Evolutionary conservation across 1,140 invertebrate genomes (phyloP).

Genomic region (Heliconius eleuchia): DNA sequence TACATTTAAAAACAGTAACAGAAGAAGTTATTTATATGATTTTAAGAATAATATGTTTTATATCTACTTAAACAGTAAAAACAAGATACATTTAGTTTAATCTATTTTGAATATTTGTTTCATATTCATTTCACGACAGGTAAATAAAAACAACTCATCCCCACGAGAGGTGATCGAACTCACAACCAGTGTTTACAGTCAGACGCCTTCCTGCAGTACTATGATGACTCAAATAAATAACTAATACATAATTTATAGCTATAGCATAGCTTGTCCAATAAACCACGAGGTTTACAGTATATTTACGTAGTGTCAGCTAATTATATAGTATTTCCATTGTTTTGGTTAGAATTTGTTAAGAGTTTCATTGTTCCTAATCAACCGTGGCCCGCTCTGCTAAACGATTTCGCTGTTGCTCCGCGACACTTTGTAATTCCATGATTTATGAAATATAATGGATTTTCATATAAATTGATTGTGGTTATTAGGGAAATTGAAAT

Average conservation of each 20-base stretch:
- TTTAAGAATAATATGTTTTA: no score
- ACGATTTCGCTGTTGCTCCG: conserved; percentile 20
- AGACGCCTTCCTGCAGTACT: no score
- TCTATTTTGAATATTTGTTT: no score
- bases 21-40: no score
- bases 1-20: no score
- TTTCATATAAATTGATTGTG: conserved; percentile 10
- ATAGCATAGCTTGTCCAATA: neutral
- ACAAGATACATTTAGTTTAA: no score
- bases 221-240: no score
- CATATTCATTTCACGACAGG: no score
- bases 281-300: neutral
- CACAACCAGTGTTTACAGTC: no score
- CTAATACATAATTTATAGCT: neutral
- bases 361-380: conserved; percentile 26
- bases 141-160: no score
- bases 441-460: conserved; percentile 22
- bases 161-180: no score
- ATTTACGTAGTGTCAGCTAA: conserved; percentile 31
- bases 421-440: conserved; percentile 9
- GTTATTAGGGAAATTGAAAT: neutral
- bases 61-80: no score
- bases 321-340: conserved; percentile 29
- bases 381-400: conserved; percentile 1
- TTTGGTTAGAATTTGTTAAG: conserved; percentile 21